Evolutionary conservation across 2,113 vertebrate genomes (phyloP).

Genomic region (Charina bottae): DNA sequence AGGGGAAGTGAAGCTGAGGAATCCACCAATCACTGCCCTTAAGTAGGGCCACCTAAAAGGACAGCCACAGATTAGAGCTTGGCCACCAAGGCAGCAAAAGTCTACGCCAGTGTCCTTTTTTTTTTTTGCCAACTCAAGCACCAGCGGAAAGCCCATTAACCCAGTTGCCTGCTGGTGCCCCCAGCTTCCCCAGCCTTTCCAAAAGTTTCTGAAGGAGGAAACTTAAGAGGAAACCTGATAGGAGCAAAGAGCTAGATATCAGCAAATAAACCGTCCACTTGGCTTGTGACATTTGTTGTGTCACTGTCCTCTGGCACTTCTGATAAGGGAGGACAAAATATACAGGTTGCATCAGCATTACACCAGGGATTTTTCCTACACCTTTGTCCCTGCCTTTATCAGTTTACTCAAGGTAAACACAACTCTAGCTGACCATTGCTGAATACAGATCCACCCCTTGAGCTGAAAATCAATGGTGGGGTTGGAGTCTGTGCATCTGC

Average conservation of each 20-base stretch:
- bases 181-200: not conserved
- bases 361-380: not conserved
- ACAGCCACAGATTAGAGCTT: not conserved
- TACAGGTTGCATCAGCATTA: not conserved
- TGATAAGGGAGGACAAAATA: not conserved
- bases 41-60: not conserved
- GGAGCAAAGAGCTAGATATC: not conserved
- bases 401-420: slow-evolving; percentile 2
- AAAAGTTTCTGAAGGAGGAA: not conserved
- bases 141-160: not conserved
- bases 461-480: not conserved
- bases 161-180: not conserved
- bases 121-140: not conserved
- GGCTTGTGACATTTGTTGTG: not conserved
- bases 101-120: not conserved
- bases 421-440: not conserved
- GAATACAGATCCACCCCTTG: not conserved
- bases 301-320: not conserved
- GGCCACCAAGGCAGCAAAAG: too few species aligned
- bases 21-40: not conserved
- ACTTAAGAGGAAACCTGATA: not conserved
- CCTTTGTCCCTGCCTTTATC: not conserved
- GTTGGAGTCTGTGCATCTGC: not conserved
- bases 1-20: not conserved
- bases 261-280: not conserved